Percentiles rank a stretch among this genome's conserved stretches.
Evolutionary conservation across 2,888 invertebrate genomes (phyloP).

Genomic region (Tillus elongatus): DNA sequence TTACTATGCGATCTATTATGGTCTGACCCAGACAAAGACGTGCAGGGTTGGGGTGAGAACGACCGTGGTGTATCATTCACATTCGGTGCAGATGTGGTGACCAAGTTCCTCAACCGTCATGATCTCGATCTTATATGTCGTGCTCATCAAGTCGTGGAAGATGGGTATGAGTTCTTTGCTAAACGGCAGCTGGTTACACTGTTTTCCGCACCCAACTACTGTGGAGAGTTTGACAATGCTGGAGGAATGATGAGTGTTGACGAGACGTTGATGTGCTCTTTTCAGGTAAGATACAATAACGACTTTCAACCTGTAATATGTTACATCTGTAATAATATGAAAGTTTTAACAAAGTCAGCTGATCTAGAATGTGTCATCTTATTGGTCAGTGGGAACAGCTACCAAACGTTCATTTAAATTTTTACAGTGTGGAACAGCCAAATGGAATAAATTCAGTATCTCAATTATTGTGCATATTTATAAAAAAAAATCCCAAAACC

Average conservation of each 20-base stretch:
- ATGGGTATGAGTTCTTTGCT: conserved; percentile 98
- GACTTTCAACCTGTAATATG: too few relatives aligned
- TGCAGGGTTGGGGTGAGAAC: conserved; percentile 93
- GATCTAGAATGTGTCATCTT: too few relatives aligned
- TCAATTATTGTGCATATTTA: too few relatives aligned
- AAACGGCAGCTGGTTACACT: conserved; percentile 95
- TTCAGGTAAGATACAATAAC: conserved; percentile 84
- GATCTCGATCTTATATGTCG: conserved; percentile 96
- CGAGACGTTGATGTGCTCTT: conserved; percentile 98
- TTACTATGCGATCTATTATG: conserved; percentile 92
- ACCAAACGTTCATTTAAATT: too few relatives aligned
- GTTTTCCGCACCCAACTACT: conserved; percentile 97
- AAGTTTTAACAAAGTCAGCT: too few relatives aligned
- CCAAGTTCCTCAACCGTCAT: conserved; percentile 91
- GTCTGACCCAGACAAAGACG: conserved; percentile 95
- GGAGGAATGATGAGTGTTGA: conserved; percentile 99
- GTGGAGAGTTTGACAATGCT: conserved; percentile 98
- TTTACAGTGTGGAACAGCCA: too few relatives aligned
- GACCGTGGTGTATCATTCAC: conserved; percentile 98
- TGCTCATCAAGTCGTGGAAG: conserved; percentile 97
- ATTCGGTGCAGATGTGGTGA: conserved; percentile 95
- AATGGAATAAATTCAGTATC: too few relatives aligned
- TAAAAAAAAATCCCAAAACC: too few relatives aligned
- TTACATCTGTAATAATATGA: too few relatives aligned
- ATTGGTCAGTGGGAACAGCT: too few relatives aligned